Base-by-base conservation (phyloP, 2,888 invertebrate species). In the Liopterus haemorrhoidalis region DNA sequence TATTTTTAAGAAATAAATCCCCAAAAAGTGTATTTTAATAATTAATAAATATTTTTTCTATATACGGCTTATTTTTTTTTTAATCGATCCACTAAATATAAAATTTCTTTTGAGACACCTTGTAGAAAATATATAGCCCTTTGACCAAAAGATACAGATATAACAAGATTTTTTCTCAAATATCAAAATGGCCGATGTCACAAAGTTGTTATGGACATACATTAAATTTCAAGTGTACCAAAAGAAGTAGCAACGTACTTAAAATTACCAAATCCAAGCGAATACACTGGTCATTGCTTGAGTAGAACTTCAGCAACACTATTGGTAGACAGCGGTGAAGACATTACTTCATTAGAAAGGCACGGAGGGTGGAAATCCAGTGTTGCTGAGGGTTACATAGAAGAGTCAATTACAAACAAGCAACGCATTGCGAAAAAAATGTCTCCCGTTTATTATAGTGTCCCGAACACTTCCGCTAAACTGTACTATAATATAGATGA, bases 51-150 rank as follows among this genome's bases (percentile, higher is more conserved):
- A n/a, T n/a, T n/a, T n/a, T n/a, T n/a, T n/a, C n/a, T n/a, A n/a
- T n/a, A n/a, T n/a, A n/a, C n/a, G n/a, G n/a, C n/a, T n/a, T n/a
- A n/a, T n/a, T n/a, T n/a, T n/a, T n/a, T n/a, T n/a, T n/a, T n/a
- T n/a, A n/a, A n/a, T n/a, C n/a, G n/a, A n/a, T n/a, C n/a, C n/a
- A n/a, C n/a, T n/a, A n/a, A n/a, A n/a, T n/a, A n/a, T n/a, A n/a
- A n/a, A n/a, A n/a, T n/a, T n/a, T n/a, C n/a, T n/a, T n/a, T n/a
- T n/a, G n/a, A n/a, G n/a, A n/a, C n/a, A n/a, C n/a, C n/a, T n/a
- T n/a, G n/a, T n/a, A 39, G 49, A 43, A 43, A 45, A 16, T 54
- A 52, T 28, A 36, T 22, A 5, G 8, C 11, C n/a, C 20, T 48
- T 14, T 49, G 53, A 2, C 50, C 49, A 16, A 12, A 35, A 30